Conservation (phyloP, 2,113 vertebrate species). For the Drymodes brunneopygia region DNA sequence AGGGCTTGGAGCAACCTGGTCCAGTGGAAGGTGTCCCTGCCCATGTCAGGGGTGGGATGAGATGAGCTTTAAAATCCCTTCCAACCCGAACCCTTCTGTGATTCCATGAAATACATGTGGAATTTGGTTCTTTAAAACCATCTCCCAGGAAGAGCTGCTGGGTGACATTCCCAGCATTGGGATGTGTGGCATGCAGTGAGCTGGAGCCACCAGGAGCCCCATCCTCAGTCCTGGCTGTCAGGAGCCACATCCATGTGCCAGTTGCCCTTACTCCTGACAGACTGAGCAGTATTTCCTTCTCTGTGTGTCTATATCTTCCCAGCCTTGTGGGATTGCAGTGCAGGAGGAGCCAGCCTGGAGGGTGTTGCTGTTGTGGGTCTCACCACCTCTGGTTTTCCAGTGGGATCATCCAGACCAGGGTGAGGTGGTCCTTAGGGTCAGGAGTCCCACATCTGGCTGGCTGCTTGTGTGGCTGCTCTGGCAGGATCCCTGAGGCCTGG, state of each 20-base stretch:
- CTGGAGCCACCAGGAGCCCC: neutral
- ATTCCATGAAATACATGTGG: neutral
- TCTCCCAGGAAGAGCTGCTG: neutral
- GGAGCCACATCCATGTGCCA: neutral
- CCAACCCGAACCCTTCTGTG: neutral
- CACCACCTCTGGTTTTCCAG: neutral
- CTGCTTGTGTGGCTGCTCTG: neutral
- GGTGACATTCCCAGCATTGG: rapidly evolving
- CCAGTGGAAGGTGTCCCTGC: neutral
- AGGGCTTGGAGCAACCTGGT: neutral
- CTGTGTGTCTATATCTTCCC: neutral
- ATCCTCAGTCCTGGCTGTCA: neutral
- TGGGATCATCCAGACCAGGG: rapidly evolving
- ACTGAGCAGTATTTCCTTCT: neutral
- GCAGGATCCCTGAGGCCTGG: neutral
- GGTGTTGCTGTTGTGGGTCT: neutral
- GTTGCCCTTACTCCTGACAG: neutral
- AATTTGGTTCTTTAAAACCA: neutral
- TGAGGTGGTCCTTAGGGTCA: neutral
- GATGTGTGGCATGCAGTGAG: neutral
- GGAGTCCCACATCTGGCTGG: neutral
- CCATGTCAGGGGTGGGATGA: neutral
- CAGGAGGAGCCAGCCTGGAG: neutral
- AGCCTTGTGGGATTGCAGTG: neutral
- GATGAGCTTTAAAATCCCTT: neutral